These are phyloP conservation scores for Xylota segnis DNA, from an alignment of 2,888 invertebrate species.

Conservation along the genomic window DNA sequence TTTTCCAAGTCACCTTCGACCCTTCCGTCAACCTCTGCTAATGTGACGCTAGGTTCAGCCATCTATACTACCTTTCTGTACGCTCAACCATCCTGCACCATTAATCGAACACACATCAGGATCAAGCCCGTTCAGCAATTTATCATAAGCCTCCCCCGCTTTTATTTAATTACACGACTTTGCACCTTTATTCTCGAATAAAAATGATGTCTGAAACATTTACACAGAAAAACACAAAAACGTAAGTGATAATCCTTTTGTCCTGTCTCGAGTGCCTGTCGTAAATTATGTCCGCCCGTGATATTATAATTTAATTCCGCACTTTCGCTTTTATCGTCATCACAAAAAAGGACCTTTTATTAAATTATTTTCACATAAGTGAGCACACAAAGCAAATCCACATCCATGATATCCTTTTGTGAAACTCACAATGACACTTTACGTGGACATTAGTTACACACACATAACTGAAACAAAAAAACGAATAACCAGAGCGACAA, in stretches of 20 bases:
- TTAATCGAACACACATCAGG: background rate
- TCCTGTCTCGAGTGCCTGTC: constrained; percentile 31
- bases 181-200: constrained; percentile 7
- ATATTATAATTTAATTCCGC: constrained; percentile 52
- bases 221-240: background rate
- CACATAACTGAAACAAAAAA: background rate
- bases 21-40: too few relatives aligned
- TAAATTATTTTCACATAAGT: constrained; percentile 48
- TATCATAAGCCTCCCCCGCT: background rate
- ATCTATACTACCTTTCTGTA: too few relatives aligned
- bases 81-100: too few relatives aligned
- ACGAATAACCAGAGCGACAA: background rate
- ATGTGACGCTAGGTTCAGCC: too few relatives aligned
- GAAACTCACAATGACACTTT: constrained; percentile 34
- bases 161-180: background rate
- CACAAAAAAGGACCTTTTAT: constrained; percentile 41
- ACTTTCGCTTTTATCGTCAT: constrained; percentile 18
- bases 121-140: background rate
- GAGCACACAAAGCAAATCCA: constrained; percentile 27
- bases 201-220: background rate
- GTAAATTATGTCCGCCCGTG: background rate
- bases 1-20: too few relatives aligned
- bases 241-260: constrained; percentile 28
- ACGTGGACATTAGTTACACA: constrained; percentile 46
- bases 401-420: constrained; percentile 48